Evolutionary conservation across 2,797 vertebrate genomes (phyloP), one percentile per base, ranked within the genome.

Genomic region (Brachymystax lenok): DNA sequence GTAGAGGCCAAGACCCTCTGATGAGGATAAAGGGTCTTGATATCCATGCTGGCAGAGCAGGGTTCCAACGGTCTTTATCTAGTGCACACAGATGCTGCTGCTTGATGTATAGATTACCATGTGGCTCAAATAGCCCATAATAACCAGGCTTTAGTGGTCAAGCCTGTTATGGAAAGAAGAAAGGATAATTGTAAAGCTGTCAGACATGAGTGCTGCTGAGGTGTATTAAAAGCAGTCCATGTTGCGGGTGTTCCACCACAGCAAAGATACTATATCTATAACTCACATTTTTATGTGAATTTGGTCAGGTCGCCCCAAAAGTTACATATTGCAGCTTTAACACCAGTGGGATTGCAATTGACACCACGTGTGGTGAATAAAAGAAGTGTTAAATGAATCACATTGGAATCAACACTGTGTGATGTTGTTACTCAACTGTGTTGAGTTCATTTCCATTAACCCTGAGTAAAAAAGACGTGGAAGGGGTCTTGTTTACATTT

Each of bases 31-130:
- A 81, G 68, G 1, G 40, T 67, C 86, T 87, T 90, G 86, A 88
- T 91, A 90, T 89, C 82, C 81, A 80, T 78, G 78, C 28, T n/a
- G 67, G 67, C 67, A 82, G 83, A 66, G 85, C 73, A 85, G 85
- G 76, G 71, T 75, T 79, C 86, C 86, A 86, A 81, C 85, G 77
- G 84, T 79, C 87, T 91, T 92, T 91, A 89, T 92, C 89, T 89
- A 76, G 75, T 75, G 63, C 73, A 78, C 80, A 82, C 90, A 90
- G 85, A 79, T 71, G 75, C 77, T 80, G 84, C 74, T 74, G 80
- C 85, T 86, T 82, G 87, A 92, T 90, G 82, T 81, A 75, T 77
- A 89, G 88, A 90, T 91, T 88, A 89, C 77, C 5, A 0, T 30
- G 59, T 24, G 56, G 78, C 85, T 84, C 76, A 90, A 76, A 84